A percentile compares a stretch with the other conserved stretches of the same genome.
phyloP scores from a whole-genome alignment of 2,888 invertebrate species.

The Eupeodes latifasciatus region DNA sequence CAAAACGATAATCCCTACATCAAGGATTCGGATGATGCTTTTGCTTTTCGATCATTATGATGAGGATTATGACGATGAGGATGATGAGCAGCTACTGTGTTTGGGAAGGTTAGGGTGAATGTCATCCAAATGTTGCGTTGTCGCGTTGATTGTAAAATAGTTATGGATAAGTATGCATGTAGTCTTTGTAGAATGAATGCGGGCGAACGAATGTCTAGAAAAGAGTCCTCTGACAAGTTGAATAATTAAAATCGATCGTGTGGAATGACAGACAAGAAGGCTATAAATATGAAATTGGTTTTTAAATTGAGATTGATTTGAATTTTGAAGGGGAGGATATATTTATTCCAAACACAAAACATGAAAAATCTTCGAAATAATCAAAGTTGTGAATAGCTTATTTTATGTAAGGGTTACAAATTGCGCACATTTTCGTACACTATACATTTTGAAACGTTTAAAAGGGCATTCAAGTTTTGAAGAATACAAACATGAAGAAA shows the following conservation, averaged over 20 bases:
- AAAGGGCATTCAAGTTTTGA: too few species aligned
- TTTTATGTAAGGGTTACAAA: too few species aligned
- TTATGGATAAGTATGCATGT: constrained; percentile 7
- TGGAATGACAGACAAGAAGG: constrained; percentile 16
- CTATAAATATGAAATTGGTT: constrained; percentile 55
- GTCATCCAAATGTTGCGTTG: constrained; percentile 42
- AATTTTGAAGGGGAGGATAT: not conserved
- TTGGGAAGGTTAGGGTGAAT: constrained; percentile 57
- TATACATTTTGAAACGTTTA: too few species aligned
- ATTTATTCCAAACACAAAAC: too few species aligned
- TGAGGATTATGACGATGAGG: constrained; percentile 18
- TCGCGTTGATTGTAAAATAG: constrained; percentile 49
- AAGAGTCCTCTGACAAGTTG: constrained; percentile 13
- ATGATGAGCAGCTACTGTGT: constrained; percentile 48
- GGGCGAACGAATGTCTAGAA: not conserved
- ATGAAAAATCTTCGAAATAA: too few species aligned
- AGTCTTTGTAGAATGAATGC: not conserved
- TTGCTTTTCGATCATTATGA: constrained; percentile 23
- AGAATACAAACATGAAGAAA: too few species aligned
- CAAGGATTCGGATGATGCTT: constrained; percentile 15
- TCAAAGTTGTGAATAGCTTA: too few species aligned
- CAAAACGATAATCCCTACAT: constrained; percentile 42
- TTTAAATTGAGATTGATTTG: constrained; percentile 34
- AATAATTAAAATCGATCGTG: constrained; percentile 69
- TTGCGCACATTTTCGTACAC: too few species aligned